Evolutionary conservation across 1,140 invertebrate species (phyloP), one percentile per base, ranked within the genome.

Genomic region (Drosophila pseudoobscura): DNA sequence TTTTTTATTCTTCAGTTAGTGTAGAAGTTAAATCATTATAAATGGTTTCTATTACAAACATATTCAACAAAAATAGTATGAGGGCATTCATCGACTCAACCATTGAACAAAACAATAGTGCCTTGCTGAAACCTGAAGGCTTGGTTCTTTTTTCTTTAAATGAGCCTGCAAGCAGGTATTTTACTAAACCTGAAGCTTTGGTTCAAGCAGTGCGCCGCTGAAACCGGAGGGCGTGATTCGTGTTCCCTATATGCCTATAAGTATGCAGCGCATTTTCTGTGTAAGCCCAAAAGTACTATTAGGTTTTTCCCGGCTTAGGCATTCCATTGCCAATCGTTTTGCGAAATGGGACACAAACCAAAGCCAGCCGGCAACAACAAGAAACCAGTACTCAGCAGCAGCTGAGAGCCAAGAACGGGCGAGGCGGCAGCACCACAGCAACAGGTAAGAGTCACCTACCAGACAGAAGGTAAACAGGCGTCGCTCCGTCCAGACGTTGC

Each of bases 401-500:
- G 44, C 75, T 62, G 53, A 47, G 71, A 49, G 39, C 75, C 31
- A 64, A 68, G 57, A 63, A 68, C 65, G 54, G 63, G 41, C 45
- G 55, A 54, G 44, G 64, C 46, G 39, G 47, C 73, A 74, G 52
- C 58, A 76, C 51, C 60, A 45, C 63, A 53, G 76, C 80, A 87
- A 87, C 83, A 87, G 83, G 83, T 87, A 87, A 78, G 49, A 70
- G 55, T 50, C 71, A 77, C 6, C 54, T 52, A 78, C 35, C 61
- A 60, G 57, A 66, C 83, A 88, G 83, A 88, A 88, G 83, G 79
- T 79, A 80, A 88, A 73, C 84, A 76, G 83, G 63, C 79, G 83
- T 89, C 61, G 84, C 60, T 75, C 61, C 66, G 84, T 83, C 13
- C 66, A 88, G 83, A 83, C 83, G 83, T 88, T 63, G 49, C 46